phyloP scores from a whole-genome alignment of 2,797 vertebrate species.

The Falco peregrinus region DNA sequence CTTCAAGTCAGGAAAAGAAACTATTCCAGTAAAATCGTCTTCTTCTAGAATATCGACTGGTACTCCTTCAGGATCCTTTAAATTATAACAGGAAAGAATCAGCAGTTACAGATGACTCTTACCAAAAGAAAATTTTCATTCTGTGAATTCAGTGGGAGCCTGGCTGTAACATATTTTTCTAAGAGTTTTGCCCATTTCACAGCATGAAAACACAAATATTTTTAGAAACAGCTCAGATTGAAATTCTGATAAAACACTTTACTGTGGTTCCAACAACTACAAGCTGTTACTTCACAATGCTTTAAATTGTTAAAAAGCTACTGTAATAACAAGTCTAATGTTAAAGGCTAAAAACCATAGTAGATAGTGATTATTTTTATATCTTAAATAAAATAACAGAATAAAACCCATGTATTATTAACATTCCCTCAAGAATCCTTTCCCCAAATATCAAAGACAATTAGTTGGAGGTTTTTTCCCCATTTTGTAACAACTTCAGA shows the following conservation, averaged over 20 bases:
- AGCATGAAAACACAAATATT: background rate
- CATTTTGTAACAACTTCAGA: background rate
- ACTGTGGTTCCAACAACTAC: background rate
- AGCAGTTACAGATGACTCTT: background rate
- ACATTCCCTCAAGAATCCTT: background rate
- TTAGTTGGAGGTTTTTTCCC: background rate
- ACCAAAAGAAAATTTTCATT: background rate
- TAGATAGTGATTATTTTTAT: background rate
- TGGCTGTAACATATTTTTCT: background rate
- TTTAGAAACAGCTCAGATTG: background rate
- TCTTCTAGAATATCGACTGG: conserved; percentile 85
- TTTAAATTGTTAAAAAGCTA: background rate
- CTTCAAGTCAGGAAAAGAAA: conserved; percentile 91
- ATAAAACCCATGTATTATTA: background rate
- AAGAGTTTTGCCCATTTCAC: background rate
- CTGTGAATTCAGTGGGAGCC: background rate
- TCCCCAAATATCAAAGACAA: background rate
- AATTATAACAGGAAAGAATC: conserved; percentile 17
- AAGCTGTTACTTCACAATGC: background rate
- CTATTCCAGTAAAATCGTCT: conserved; percentile 85
- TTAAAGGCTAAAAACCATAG: background rate
- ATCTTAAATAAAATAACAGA: background rate
- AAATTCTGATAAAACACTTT: background rate
- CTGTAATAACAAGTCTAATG: background rate
- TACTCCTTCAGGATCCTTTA: conserved; percentile 85